Evolutionary conservation across 1,140 invertebrate genomes (phyloP), one percentile per base, ranked within the genome.

Genomic region (Ceratosolen fusciceps): DNA sequence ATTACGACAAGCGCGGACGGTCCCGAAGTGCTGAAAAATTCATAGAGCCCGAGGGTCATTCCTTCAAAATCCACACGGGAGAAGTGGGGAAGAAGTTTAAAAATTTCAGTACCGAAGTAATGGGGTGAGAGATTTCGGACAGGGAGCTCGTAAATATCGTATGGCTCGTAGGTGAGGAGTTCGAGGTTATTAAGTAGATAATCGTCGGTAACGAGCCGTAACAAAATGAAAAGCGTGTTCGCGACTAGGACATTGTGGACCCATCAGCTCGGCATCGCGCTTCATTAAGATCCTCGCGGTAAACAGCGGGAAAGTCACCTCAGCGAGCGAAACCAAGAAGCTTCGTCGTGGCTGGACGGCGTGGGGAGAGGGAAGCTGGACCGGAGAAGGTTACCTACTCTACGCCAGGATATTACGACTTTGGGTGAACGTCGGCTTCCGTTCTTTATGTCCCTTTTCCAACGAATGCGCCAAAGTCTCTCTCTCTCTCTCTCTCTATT

Each of bases 391-490:
- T 26, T 54, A 19, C 19, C 54, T 9, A 56, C 68, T 49, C 58
- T 47, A 56, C 80, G 83, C 85, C 83, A 85, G 77, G 81, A 82
- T 84, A 84, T 85, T 84, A 86, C 76, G 83, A 85, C 83, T 80
- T 85, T 82, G 71, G 78, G 73, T 81, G 81, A 81, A 83, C 81
- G 82, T 83, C 79, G 80, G 52, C 29, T 72, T 82, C 83, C 82
- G 77, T 77, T 76, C 80, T 83, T 83, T 83, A 83, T 67, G 67
- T 80, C 77, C 70, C 72, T 68, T 68, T 54, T 78, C n/a, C 43
- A 79, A 65, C 39, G 43, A 74, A 31, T 24, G n/a, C 58, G 19
- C 8, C 4, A 34, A 12, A 47, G 68, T 24, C 49, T 29, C 16
- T 37, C 7, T 52, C 12, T 31, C n/a, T n/a, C n/a, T n/a, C n/a